Conservation (phyloP, 2,113 vertebrate genomes). For the Myrmophylax atrothorax region DNA sequence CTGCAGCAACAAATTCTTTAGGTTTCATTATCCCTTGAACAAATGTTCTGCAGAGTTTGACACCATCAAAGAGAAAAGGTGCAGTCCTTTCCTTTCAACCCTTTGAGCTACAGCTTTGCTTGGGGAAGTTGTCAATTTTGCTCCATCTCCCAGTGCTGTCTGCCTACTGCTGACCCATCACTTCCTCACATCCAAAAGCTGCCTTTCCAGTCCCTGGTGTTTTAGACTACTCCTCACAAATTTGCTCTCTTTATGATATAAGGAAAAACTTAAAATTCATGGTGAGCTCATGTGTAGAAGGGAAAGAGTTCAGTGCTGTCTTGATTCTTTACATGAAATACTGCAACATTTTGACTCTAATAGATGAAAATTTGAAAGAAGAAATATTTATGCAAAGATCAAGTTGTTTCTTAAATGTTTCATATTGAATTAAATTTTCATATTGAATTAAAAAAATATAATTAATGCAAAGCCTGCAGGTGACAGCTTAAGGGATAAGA, state of each 20-base stretch:
- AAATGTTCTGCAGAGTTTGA: background rate
- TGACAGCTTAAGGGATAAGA: background rate
- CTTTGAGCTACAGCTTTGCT: constrained; percentile 16
- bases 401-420: background rate
- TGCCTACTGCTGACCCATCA: constrained; percentile 43
- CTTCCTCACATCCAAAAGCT: constrained; percentile 10
- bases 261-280: constrained; percentile 28
- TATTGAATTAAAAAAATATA: background rate
- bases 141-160: constrained; percentile 15
- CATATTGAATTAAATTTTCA: background rate
- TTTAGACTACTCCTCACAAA: background rate
- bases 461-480: background rate
- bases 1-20: constrained; percentile 17
- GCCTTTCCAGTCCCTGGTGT: constrained; percentile 6
- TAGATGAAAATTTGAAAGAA: background rate
- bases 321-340: background rate
- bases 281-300: background rate
- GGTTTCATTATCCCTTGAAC: constrained; percentile 26
- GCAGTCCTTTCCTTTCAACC: constrained; percentile 19
- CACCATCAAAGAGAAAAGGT: constrained; percentile 37
- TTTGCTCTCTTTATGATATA: constrained; percentile 12
- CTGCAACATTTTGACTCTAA: background rate
- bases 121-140: constrained; percentile 37
- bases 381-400: background rate
- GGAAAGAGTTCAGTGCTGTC: background rate